Evolutionary conservation across 2,888 invertebrate species (phyloP).

Genomic region (Eilema depressum): DNA sequence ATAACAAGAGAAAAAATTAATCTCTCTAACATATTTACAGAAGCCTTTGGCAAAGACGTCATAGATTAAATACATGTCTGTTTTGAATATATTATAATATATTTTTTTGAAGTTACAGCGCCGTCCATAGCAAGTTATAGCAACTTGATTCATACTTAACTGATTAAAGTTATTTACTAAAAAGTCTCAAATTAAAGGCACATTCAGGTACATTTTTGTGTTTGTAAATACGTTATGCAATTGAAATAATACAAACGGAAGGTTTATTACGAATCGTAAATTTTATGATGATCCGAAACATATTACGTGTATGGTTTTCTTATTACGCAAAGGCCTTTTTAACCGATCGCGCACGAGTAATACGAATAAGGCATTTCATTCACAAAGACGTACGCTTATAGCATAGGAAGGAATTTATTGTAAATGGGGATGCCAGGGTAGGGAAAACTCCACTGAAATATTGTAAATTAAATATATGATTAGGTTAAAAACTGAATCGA

Average conservation of each 20-base stretch:
- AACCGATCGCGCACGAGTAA: slow-evolving; percentile 42
- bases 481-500: neutral
- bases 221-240: no score
- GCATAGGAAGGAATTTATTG: slow-evolving; percentile 54
- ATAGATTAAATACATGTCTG: no score
- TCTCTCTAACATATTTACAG: no score
- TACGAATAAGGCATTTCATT: slow-evolving; percentile 46
- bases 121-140: no score
- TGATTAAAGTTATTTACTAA: no score
- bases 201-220: no score
- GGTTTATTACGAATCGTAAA: slow-evolving; percentile 28
- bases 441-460: slow-evolving; percentile 14
- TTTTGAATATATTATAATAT: no score
- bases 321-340: slow-evolving; percentile 48
- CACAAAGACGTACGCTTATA: slow-evolving; percentile 53
- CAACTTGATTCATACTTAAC: no score
- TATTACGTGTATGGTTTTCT: slow-evolving; percentile 52
- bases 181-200: no score
- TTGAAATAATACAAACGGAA: slow-evolving; percentile 11
- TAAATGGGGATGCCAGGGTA: slow-evolving; percentile 43
- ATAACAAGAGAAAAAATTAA: no score
- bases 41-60: no score
- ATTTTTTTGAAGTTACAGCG: no score
- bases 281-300: slow-evolving; percentile 53
- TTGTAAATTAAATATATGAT: slow-evolving; percentile 7